Conservation (phyloP, 2,113 vertebrate genomes). For the Eleginops maclovinus region DNA sequence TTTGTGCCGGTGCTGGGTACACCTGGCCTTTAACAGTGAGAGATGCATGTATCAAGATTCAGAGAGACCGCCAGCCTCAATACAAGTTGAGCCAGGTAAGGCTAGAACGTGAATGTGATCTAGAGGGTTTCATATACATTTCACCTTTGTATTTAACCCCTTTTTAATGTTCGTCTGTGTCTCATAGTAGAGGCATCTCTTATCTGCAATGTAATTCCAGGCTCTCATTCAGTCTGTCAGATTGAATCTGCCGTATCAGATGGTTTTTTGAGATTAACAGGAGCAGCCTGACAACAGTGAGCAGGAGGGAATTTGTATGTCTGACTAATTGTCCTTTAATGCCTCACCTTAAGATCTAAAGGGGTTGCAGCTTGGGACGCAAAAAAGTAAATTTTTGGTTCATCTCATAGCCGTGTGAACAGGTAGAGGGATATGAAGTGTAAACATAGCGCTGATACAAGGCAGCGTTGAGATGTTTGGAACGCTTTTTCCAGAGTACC, state of each 20-base stretch:
- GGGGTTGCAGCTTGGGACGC: neutral
- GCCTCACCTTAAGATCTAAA: conserved; percentile 1
- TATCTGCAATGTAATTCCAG: conserved; percentile 43
- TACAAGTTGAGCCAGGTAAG: neutral
- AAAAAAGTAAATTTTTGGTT: neutral
- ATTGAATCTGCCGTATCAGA: conserved; percentile 56
- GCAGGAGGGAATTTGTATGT: conserved; percentile 22
- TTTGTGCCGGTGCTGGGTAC: conserved; percentile 20
- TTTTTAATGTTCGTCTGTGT: neutral
- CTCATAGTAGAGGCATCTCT: conserved; percentile 16
- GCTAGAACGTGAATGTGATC: neutral
- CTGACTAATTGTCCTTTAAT: conserved; percentile 34
- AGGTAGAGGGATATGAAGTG: neutral
- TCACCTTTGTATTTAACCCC: conserved; percentile 3
- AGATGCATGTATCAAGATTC: conserved; percentile 8
- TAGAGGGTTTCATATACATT: neutral
- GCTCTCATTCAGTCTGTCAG: conserved; percentile 39
- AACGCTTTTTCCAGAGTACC: neutral
- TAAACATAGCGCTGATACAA: conserved; percentile 16
- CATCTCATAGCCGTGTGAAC: neutral
- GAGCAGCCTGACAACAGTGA: conserved; percentile 21
- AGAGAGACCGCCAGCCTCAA: neutral
- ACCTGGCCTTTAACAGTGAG: conserved; percentile 45
- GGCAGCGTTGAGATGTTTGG: conserved; percentile 18
- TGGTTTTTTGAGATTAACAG: conserved; percentile 46